A percentile compares a stretch with the other conserved stretches of the same genome.
Evolutionary conservation across 2,888 invertebrate genomes (phyloP).

Genomic region (Lasioglossum zephyrum): DNA sequence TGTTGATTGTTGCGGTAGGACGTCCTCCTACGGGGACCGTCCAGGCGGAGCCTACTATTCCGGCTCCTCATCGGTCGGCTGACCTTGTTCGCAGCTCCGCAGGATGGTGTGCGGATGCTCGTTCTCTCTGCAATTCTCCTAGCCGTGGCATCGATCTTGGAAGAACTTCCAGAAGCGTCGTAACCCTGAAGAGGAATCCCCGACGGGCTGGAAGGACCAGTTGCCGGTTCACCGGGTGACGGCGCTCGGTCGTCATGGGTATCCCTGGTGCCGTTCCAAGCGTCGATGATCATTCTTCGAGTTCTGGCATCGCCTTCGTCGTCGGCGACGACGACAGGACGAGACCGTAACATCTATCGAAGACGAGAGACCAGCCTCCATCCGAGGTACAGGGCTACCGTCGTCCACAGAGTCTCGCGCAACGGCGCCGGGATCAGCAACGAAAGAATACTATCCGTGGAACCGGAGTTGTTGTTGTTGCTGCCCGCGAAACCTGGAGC

Average conservation of each 20-base stretch:
- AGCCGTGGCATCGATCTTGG: slow-evolving; percentile 24
- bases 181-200: slow-evolving; percentile 29
- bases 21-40: slow-evolving; percentile 23
- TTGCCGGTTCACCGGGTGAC: slow-evolving; percentile 15
- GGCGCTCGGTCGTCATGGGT: slow-evolving; percentile 5
- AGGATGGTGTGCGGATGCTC: background rate
- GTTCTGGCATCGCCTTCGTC: slow-evolving; percentile 36
- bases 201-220: slow-evolving; percentile 34
- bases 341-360: slow-evolving; percentile 77
- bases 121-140: slow-evolving; percentile 8
- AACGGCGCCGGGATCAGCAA: slow-evolving; percentile 82
- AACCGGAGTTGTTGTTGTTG: slow-evolving; percentile 66
- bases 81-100: slow-evolving; percentile 29
- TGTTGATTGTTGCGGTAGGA: slow-evolving; percentile 24
- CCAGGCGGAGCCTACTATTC: background rate
- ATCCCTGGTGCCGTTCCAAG: slow-evolving; percentile 35
- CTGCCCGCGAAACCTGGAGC: slow-evolving; percentile 73
- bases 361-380: slow-evolving; percentile 83
- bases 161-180: slow-evolving; percentile 22
- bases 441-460: slow-evolving; percentile 81
- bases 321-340: slow-evolving; percentile 37
- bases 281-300: slow-evolving; percentile 29
- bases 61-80: background rate
- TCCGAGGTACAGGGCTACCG: slow-evolving; percentile 82
- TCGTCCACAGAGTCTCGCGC: slow-evolving; percentile 83